A percentile compares a stretch with the other conserved stretches of the same genome.
Conservation (phyloP, 2,113 vertebrate genomes). For the Nothobranchius furzeri region DNA sequence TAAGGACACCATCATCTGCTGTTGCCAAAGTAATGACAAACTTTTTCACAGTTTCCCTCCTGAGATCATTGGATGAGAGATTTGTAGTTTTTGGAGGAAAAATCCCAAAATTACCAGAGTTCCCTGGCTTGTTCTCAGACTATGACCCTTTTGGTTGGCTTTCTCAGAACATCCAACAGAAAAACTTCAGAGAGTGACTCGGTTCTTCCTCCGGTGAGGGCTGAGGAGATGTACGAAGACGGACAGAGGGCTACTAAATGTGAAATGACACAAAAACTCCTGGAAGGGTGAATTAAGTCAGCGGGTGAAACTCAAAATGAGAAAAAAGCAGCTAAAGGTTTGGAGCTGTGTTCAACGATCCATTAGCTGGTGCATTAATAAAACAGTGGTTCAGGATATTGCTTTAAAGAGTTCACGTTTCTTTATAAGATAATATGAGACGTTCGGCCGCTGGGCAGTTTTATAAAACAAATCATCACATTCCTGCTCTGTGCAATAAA, state of each 20-base stretch:
- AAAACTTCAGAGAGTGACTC: neutral
- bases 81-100: constrained; percentile 28
- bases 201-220: constrained; percentile 3
- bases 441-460: neutral
- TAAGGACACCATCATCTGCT: constrained; percentile 55
- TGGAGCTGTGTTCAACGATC: constrained; percentile 18
- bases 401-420: constrained; percentile 11
- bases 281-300: constrained; percentile 17
- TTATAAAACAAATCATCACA: constrained; percentile 12
- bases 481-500: neutral
- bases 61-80: constrained; percentile 16
- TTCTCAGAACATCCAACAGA: constrained; percentile 12
- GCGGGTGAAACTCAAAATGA: constrained; percentile 11
- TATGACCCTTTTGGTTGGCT: constrained; percentile 22
- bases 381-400: constrained; percentile 19
- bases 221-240: constrained; percentile 10
- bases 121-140: constrained; percentile 20
- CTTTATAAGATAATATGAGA: constrained; percentile 3
- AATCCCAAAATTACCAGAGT: constrained; percentile 3
- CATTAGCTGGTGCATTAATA: constrained; percentile 12
- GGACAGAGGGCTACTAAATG: constrained; percentile 11
- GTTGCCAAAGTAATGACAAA: constrained; percentile 60
- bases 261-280: constrained; percentile 19
- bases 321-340: constrained; percentile 6
- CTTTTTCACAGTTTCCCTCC: constrained; percentile 30